Evolutionary conservation across 2,113 vertebrate genomes (phyloP).

Genomic region (Pogona vitticeps): DNA sequence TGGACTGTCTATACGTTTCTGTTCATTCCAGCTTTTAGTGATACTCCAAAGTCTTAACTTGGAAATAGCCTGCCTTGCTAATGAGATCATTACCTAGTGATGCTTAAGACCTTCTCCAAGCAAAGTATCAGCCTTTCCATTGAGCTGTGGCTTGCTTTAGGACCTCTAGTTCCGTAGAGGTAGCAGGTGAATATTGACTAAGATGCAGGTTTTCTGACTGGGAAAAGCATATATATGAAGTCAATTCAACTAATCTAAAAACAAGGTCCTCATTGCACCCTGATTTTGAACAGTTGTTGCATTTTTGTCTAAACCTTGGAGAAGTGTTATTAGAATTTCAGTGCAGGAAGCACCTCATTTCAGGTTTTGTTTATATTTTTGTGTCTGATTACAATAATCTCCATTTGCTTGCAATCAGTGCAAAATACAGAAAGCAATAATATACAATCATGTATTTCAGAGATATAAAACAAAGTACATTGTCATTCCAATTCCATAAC

Average conservation of each 20-base stretch:
- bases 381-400: not conserved
- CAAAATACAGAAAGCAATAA: not conserved
- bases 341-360: not conserved
- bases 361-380: constrained; percentile 28
- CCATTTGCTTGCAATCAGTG: not conserved
- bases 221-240: not conserved
- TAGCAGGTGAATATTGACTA: not conserved
- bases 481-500: not conserved
- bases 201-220: not conserved
- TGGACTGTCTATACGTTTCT: not conserved
- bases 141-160: not conserved
- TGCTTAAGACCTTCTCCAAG: not conserved
- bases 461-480: not conserved
- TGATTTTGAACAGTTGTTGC: not conserved
- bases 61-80: not conserved
- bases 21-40: not conserved
- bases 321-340: not conserved
- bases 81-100: not conserved
- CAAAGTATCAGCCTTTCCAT: not conserved
- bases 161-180: not conserved
- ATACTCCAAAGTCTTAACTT: not conserved
- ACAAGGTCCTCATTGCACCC: not conserved
- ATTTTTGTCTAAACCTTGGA: not conserved
- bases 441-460: constrained; percentile 32
- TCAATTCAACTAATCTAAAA: not conserved